Base-by-base conservation (phyloP, 2,113 vertebrate genomes). In the Accipiter cooperii region DNA sequence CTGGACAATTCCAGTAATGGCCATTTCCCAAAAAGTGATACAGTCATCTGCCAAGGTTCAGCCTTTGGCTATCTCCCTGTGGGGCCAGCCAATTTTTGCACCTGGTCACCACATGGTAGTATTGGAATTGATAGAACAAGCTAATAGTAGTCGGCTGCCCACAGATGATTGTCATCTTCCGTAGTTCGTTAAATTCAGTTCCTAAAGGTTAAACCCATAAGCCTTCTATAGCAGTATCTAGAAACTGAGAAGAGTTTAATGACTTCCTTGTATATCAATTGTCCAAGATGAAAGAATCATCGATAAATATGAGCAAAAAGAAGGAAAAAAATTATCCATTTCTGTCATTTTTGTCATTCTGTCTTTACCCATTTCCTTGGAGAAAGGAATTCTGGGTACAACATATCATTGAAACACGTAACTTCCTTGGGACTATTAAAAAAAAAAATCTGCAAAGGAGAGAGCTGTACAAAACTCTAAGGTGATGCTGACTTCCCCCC, bases 71-170 rank as follows among this genome's bases (percentile, higher is more conserved):
- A 5, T 47, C 29, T 94, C 38, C 33, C 61, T 57, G 33, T 47
- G 40, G 38, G 26, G 7, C 10, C 52, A 82, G 90, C 58, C 70
- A 85, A 8, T 18, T 87, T 85, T 85, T 94, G 82, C 88, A 94
- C 42, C 92, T 90, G 85, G 34, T 46, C 47, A 60, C 69, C 47
- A 68, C 78, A 44, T 55, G 65, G 77, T 26, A 33, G 10, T 36
- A 16, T 4, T 89, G 60, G 58, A 90, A 82, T 24, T 42, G 63
- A 52, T 8, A 57, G 38, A 51, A 84, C 49, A 13, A 90, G 29
- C 20, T 60, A 16, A 42, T 5, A n/a, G 73, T 24, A 78, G 47
- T 51, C 77, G 92, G 38, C 29, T 76, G 24, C 19, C 9, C 61
- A 34, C n/a, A 60, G 44, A 36, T 63, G 13, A 34, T 18, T 79